A percentile compares a stretch with the other conserved stretches of the same genome.
These are phyloP conservation scores for Stigmatopora nigra DNA, from an alignment of 2,113 vertebrate species.

Conservation along the genomic window DNA sequence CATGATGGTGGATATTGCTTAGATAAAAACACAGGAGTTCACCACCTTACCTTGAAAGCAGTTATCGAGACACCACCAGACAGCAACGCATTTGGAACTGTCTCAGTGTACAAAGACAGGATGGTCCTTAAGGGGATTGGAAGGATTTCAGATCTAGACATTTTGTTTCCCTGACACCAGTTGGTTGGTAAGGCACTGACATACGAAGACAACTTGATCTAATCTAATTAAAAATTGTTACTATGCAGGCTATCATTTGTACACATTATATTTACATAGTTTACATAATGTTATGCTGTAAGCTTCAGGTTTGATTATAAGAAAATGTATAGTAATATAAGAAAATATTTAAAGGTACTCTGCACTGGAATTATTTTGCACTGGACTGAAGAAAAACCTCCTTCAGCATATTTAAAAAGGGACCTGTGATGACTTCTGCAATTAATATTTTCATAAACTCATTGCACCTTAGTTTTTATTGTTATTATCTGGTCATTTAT, in stretches of 20 bases:
- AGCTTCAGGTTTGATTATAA: not conserved
- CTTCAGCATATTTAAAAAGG: not conserved
- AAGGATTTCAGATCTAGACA: slow-evolving; percentile 71
- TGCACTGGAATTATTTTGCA: not conserved
- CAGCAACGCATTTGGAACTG: slow-evolving; percentile 78
- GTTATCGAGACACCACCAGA: slow-evolving; percentile 83
- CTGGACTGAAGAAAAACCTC: not conserved
- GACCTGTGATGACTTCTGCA: not conserved
- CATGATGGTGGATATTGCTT: slow-evolving; percentile 78
- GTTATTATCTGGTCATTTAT: not conserved
- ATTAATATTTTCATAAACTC: not conserved
- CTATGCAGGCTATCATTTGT: not conserved
- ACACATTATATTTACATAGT: not conserved
- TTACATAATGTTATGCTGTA: not conserved
- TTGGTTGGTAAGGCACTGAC: not conserved
- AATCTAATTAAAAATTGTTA: not conserved
- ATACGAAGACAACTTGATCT: not conserved
- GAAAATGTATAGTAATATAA: not conserved
- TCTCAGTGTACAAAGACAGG: slow-evolving; percentile 80
- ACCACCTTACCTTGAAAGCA: slow-evolving; percentile 82
- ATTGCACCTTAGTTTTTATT: not conserved
- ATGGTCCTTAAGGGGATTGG: slow-evolving; percentile 84
- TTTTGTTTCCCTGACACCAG: slow-evolving; percentile 50
- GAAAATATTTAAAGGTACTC: not conserved
- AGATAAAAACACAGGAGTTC: slow-evolving; percentile 74